A percentile compares a stretch with the other conserved stretches of the same genome.
Evolutionary conservation across 2,113 vertebrate species (phyloP).

Genomic region (Peromyscus polionotus): DNA sequence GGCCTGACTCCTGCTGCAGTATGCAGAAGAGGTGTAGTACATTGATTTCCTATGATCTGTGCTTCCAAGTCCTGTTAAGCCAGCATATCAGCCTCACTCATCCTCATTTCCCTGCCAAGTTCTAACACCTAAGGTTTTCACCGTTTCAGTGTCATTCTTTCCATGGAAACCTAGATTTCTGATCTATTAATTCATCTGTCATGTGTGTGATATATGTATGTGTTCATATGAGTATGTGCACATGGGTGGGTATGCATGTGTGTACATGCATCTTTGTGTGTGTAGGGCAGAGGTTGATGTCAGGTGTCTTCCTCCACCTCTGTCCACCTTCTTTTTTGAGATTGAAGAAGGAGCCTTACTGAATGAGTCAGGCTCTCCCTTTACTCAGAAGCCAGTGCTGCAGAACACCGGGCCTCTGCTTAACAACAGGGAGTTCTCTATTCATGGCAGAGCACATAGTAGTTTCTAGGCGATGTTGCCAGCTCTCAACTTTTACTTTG

Average conservation of each 20-base stretch:
- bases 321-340: not conserved
- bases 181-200: not conserved
- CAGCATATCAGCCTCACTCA: not conserved
- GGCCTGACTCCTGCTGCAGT: slow-evolving; percentile 11
- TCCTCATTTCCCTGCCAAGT: slow-evolving; percentile 11
- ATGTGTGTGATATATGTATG: not conserved
- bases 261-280: not conserved
- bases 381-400: not conserved
- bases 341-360: not conserved
- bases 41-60: slow-evolving; percentile 52
- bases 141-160: slow-evolving; percentile 39
- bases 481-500: slow-evolving; percentile 70
- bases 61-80: slow-evolving; percentile 16
- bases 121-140: slow-evolving; percentile 9
- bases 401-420: not conserved
- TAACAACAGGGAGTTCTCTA: slow-evolving; percentile 35
- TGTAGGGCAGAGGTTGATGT: not conserved
- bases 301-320: not conserved
- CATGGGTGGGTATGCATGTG: not conserved
- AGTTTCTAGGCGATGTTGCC: slow-evolving; percentile 65
- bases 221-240: not conserved
- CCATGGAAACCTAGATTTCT: slow-evolving; percentile 12
- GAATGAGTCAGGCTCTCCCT: not conserved
- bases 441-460: slow-evolving; percentile 28
- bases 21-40: slow-evolving; percentile 4